phyloP scores from a whole-genome alignment of 2,113 vertebrate genomes.

The Alexandromys fortis region DNA sequence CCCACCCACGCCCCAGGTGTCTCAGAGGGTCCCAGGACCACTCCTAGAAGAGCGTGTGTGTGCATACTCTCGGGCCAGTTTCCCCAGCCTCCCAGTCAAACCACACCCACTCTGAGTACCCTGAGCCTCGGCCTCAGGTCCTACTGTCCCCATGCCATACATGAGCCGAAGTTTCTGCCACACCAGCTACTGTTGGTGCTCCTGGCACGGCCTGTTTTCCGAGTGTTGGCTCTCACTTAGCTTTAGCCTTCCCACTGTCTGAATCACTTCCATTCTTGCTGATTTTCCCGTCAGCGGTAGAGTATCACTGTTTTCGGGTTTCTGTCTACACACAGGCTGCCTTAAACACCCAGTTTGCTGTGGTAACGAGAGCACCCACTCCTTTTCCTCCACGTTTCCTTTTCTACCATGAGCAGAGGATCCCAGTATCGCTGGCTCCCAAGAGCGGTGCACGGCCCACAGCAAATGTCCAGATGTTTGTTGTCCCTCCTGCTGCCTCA shows the following conservation, averaged over 20 bases:
- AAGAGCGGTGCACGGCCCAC: background rate
- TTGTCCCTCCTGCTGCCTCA: background rate
- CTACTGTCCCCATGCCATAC: background rate
- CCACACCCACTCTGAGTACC: too few species aligned
- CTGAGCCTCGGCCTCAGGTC: background rate
- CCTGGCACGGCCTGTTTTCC: background rate
- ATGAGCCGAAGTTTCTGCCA: background rate
- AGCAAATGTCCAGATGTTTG: background rate
- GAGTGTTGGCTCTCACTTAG: background rate
- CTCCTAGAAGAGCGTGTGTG: fast-evolving
- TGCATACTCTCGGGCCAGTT: background rate
- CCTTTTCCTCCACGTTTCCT: background rate
- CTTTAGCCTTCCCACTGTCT: background rate
- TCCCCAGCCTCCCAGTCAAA: background rate
- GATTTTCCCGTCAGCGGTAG: background rate
- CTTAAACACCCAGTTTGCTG: background rate
- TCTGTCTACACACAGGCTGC: background rate
- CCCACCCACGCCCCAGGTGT: background rate
- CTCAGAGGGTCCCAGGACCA: background rate
- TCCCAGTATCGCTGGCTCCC: background rate
- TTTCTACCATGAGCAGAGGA: background rate
- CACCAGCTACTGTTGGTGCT: too few species aligned
- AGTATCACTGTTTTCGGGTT: background rate
- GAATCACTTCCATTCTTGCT: constrained; percentile 20
- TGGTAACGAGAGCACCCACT: background rate